Evolutionary conservation across 2,888 invertebrate species (phyloP).

Genomic region (Lithophane socia): DNA sequence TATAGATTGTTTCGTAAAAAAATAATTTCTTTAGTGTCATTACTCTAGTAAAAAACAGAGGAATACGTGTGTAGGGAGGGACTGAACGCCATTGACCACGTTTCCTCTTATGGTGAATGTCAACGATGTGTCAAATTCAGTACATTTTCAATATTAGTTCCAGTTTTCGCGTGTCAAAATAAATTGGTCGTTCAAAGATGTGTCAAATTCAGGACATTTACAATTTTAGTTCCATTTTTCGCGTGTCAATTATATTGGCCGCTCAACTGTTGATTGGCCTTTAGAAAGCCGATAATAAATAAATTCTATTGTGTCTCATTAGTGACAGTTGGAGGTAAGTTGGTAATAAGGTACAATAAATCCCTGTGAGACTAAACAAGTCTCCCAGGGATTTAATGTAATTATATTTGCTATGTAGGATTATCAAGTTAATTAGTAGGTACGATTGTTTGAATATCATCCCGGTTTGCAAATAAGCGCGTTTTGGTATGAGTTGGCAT

Average conservation of each 20-base stretch:
- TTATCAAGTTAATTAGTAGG: conserved; percentile 27
- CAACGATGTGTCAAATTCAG: conserved; percentile 5
- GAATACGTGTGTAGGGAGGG: no score
- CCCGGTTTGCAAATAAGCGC: conserved; percentile 9
- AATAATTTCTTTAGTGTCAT: no score
- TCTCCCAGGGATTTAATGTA: neutral
- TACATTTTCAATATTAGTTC: neutral
- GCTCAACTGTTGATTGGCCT: no score
- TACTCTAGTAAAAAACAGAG: no score
- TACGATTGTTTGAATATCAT: conserved; percentile 15
- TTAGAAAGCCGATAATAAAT: no score
- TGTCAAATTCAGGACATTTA: conserved; percentile 1
- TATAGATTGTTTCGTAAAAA: no score
- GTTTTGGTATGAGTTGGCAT: neutral
- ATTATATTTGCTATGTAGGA: conserved; percentile 22
- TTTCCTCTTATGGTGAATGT: neutral
- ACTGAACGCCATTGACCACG: no score
- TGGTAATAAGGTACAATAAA: no score
- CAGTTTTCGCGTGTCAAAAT: neutral
- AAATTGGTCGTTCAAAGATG: neutral
- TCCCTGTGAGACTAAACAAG: neutral
- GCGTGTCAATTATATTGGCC: neutral
- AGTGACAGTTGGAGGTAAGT: no score
- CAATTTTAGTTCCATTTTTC: neutral
- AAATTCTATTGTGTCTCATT: no score